phyloP scores from a whole-genome alignment of 2,797 vertebrate species.

The Hapalemur alaotrensis region DNA sequence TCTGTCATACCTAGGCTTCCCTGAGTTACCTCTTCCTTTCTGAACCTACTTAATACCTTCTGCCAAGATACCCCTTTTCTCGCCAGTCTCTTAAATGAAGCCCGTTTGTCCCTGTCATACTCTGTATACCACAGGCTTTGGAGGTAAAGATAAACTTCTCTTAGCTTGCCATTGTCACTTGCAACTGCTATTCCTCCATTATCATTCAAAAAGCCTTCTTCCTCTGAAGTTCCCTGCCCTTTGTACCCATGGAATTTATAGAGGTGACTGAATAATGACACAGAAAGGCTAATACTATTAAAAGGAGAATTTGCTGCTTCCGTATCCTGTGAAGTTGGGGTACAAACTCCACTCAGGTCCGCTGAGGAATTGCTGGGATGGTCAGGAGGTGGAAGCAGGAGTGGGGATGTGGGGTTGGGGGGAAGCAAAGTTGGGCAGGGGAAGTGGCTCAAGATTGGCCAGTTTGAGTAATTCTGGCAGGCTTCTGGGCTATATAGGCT shows the following conservation, averaged over 20 bases:
- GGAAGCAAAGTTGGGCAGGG: background rate
- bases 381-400: background rate
- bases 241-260: background rate
- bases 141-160: background rate
- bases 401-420: background rate
- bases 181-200: background rate
- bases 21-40: background rate
- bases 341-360: background rate
- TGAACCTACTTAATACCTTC: too few species aligned
- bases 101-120: background rate
- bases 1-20: background rate
- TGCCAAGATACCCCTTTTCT: background rate
- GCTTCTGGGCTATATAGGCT: background rate
- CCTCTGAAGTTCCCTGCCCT: background rate
- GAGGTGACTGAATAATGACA: background rate
- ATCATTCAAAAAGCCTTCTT: background rate
- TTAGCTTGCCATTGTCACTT: background rate
- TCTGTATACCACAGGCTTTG: background rate
- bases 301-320: background rate
- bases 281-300: background rate
- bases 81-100: background rate
- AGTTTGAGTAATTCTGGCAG: background rate
- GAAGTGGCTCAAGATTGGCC: background rate
- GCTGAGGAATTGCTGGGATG: background rate
- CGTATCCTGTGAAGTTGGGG: background rate